Conservation (phyloP, 2,113 vertebrate species). For the Pachycephala philippinensis region DNA sequence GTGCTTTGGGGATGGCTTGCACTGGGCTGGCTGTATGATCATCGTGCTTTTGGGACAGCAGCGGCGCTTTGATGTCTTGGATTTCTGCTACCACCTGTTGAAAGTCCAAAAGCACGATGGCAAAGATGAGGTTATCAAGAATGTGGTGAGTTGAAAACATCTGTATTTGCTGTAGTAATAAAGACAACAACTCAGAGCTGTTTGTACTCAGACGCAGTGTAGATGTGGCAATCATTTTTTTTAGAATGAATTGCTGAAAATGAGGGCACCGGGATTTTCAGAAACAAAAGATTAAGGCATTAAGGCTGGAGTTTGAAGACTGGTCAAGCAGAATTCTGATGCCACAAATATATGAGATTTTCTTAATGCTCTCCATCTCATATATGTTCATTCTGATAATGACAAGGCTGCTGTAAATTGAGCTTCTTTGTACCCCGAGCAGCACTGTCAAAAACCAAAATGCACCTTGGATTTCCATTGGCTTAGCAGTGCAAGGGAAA, state of each 20-base stretch:
- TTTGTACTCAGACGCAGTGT: rapidly evolving
- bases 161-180: rapidly evolving
- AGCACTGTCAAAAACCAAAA: not conserved
- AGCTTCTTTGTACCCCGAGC: not conserved
- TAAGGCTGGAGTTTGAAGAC: not conserved
- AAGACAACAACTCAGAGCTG: not conserved
- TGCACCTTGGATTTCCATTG: not conserved
- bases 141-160: conserved; percentile 77
- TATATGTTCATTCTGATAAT: not conserved
- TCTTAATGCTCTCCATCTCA: not conserved
- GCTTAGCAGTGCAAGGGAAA: not conserved
- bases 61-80: conserved; percentile 84
- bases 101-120: conserved; percentile 89
- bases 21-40: conserved; percentile 90
- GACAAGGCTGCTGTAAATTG: not conserved
- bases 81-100: conserved; percentile 88
- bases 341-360: not conserved
- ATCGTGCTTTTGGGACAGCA: conserved; percentile 87
- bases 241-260: not conserved
- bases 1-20: conserved; percentile 87
- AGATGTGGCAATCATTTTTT: not conserved
- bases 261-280: not conserved
- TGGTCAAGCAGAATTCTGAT: not conserved
- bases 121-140: conserved; percentile 89
- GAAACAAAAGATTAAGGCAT: not conserved